Conservation (phyloP, 2,113 vertebrate species). For the Halcyon malimbica region DNA sequence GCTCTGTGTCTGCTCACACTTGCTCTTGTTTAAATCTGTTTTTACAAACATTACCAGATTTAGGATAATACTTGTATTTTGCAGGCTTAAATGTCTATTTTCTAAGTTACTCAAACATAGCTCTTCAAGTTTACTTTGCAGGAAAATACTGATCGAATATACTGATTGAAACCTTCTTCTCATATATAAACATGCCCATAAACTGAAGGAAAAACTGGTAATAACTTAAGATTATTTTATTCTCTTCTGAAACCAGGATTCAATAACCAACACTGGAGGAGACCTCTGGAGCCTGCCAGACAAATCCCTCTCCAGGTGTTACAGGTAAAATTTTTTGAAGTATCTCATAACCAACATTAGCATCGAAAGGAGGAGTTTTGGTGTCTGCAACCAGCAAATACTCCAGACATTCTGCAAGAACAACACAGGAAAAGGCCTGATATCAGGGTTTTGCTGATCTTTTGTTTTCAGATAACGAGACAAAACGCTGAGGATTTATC, state of each 20-base stretch:
- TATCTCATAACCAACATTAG: background rate
- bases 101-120: background rate
- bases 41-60: background rate
- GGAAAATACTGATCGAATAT: background rate
- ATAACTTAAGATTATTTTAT: background rate
- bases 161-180: background rate
- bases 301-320: background rate
- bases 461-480: background rate
- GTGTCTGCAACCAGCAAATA: background rate
- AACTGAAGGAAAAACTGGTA: background rate
- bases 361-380: background rate
- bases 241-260: background rate
- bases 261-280: background rate
- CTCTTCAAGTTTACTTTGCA: background rate
- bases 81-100: background rate
- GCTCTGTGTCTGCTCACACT: background rate
- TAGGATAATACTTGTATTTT: background rate
- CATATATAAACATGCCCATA: background rate
- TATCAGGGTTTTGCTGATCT: background rate
- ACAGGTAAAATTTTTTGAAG: background rate
- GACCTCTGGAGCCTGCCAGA: background rate
- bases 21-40: background rate
- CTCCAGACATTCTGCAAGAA: background rate
- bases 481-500: background rate
- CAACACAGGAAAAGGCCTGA: fast-evolving